A percentile compares a stretch with the other conserved stretches of the same genome.
Conservation (phyloP, 2,797 vertebrate genomes). For the Rhinoraja longicauda region DNA sequence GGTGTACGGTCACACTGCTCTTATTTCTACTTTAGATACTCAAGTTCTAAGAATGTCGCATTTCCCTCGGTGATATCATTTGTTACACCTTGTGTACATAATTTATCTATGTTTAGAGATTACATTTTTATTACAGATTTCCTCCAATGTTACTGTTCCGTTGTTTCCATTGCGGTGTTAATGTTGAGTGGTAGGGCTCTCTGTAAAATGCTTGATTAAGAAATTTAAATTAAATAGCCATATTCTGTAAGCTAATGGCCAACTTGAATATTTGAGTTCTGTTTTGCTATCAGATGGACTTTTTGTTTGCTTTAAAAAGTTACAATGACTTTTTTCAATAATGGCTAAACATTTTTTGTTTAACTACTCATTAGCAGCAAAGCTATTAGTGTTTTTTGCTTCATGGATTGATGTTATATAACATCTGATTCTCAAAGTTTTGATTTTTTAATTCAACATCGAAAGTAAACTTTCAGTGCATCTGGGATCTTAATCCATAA, state of each 20-base stretch:
- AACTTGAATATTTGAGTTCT: neutral
- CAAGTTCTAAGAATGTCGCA: neutral
- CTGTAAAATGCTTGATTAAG: neutral
- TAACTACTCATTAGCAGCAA: neutral
- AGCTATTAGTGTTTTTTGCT: neutral
- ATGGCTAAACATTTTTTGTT: neutral
- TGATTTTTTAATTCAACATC: neutral
- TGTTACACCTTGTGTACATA: neutral
- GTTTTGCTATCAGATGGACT: neutral
- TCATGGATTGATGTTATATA: neutral
- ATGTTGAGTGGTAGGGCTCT: neutral
- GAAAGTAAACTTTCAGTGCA: neutral
- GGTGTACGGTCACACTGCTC: neutral
- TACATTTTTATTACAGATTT: neutral
- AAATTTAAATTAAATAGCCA: constrained; percentile 1
- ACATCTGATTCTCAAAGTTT: neutral
- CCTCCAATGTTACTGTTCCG: neutral
- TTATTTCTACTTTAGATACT: neutral
- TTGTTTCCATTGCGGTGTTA: neutral
- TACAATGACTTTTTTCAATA: neutral
- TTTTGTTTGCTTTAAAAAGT: neutral
- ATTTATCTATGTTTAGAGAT: neutral
- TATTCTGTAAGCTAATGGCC: neutral
- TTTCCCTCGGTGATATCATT: neutral
- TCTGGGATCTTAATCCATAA: neutral